Conservation (phyloP, 2,113 vertebrate genomes). For the Chamaea fasciata region DNA sequence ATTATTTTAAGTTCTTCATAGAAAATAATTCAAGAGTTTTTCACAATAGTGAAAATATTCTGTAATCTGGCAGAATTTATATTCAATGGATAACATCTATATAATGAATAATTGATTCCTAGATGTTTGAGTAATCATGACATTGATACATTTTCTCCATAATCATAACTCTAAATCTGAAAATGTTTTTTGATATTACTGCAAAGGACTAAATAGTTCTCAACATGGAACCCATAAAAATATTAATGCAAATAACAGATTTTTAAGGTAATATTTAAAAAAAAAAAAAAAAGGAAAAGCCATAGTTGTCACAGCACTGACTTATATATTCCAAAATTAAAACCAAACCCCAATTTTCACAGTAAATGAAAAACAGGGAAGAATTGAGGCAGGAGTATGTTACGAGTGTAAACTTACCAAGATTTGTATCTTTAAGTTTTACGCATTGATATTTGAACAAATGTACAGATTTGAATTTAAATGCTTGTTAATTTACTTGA, state of each 20-base stretch:
- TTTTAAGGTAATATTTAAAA: neutral
- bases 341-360: neutral
- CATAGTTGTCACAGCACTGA: neutral
- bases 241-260: neutral
- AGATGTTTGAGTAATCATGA: neutral
- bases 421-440: neutral
- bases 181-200: neutral
- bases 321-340: neutral
- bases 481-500: neutral
- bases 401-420: neutral
- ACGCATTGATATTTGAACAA: neutral
- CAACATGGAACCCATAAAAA: neutral
- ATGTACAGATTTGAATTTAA: neutral
- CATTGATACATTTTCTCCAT: neutral
- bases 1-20: neutral
- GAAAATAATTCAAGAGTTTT: neutral
- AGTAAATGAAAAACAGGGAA: neutral
- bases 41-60: neutral
- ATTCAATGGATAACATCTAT: neutral
- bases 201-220: neutral
- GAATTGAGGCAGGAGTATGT: neutral
- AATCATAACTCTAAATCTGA: neutral
- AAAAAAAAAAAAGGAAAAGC: neutral
- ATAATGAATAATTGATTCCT: neutral
- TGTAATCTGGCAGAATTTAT: neutral